Evolutionary conservation across 2,888 invertebrate genomes (phyloP), one percentile per base, ranked within the genome.

Genomic region (Carcina quercana): DNA sequence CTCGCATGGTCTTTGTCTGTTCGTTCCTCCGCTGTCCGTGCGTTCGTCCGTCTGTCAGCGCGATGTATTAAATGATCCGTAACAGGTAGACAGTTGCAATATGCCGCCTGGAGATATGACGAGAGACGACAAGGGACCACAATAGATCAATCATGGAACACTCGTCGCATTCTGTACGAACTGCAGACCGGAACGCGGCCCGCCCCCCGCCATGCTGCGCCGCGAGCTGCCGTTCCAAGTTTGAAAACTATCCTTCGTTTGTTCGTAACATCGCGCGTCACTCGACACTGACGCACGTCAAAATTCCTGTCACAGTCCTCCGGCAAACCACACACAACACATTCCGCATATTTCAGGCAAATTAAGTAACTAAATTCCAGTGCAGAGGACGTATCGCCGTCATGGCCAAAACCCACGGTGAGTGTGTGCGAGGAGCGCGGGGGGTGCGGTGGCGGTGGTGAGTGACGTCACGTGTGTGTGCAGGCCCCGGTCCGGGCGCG

Each of bases 401-500:
- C 12, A 8, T 13, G 12, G n/a, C n/a, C n/a, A n/a, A n/a, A n/a
- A n/a, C n/a, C n/a, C n/a, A n/a, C 72, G 79, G 1, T 76, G 79
- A 59, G 67, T 61, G 50, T 40, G 61, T 2, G 53, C 69, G 21
- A 34, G 79, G 58, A 65, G 75, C 17, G 40, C 62, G 37, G 67
- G 76, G 3, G 80, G 64, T 30, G 65, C 64, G 21, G 61, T 64
- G 47, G 80, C 79, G 58, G 48, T 79, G 47, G 60, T 79, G 8
- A 79, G 80, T 60, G 59, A 63, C 3, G 66, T n/a, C 13, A 8
- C 15, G 13, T 6, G 6, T 2, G 3, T n/a, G 5, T 15, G 5
- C 55, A 89, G 90, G 90, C 28, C 91, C 91, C 30, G 91, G 91
- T 2, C 90, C 91, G 15, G 88, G 87, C 39, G 86, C 86, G 30